Percentiles rank a stretch among this genome's conserved stretches.
Evolutionary conservation across 2,797 vertebrate species (phyloP).

Genomic region (Platalea minor): DNA sequence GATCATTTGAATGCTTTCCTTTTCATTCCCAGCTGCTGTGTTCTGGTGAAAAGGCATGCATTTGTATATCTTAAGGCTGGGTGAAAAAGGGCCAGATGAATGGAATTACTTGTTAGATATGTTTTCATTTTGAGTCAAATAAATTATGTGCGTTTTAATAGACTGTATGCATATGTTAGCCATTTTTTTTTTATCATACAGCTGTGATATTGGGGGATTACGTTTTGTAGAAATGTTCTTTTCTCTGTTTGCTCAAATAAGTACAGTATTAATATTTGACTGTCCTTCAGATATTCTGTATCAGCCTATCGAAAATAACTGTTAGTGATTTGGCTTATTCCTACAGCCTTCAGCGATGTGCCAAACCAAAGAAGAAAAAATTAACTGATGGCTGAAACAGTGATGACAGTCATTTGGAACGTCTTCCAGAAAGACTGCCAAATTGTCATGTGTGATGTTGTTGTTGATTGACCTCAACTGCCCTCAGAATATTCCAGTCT

Average conservation of each 20-base stretch:
- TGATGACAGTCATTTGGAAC: slow-evolving; percentile 46
- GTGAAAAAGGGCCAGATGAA: slow-evolving; percentile 77
- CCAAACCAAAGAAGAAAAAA: slow-evolving; percentile 21
- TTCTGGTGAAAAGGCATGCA: slow-evolving; percentile 86
- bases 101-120: slow-evolving; percentile 78
- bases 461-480: slow-evolving; percentile 17
- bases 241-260: slow-evolving; percentile 38
- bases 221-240: background rate
- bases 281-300: background rate
- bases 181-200: slow-evolving; percentile 59
- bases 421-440: slow-evolving; percentile 15
- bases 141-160: slow-evolving; percentile 81
- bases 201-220: slow-evolving; percentile 27
- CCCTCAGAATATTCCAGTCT: slow-evolving; percentile 23
- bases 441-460: background rate
- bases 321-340: slow-evolving; percentile 22
- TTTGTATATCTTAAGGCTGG: slow-evolving; percentile 87
- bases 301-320: background rate
- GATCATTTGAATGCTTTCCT: slow-evolving; percentile 85
- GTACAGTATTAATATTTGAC: slow-evolving; percentile 30
- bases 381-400: slow-evolving; percentile 26
- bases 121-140: slow-evolving; percentile 73
- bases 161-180: slow-evolving; percentile 70
- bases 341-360: background rate
- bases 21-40: slow-evolving; percentile 93